Evolutionary conservation across 2,888 invertebrate species (phyloP), one percentile per base, ranked within the genome.

Genomic region (Linyphia triangularis): DNA sequence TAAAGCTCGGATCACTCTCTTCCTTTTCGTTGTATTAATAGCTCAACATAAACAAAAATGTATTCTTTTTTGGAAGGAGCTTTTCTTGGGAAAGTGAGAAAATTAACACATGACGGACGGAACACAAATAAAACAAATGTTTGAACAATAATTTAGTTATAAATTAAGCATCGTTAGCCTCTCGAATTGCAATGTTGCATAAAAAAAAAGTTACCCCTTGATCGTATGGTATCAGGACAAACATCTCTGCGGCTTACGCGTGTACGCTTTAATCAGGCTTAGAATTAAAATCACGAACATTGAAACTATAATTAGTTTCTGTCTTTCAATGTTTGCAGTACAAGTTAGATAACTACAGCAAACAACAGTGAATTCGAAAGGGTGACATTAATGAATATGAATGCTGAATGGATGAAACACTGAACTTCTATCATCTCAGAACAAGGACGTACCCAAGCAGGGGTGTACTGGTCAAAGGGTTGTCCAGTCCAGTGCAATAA

Each of bases 261-360:
- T 51, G 51, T 22, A 79, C 40, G 16, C 19, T 19, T 79, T 86
- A 79, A 79, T 86, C 73, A 86, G 78, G 37, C 51, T 79, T 79
- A 51, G 70, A 86, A 86, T 86, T 79, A 79, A 86, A 86, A 86
- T 86, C 85, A 86, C 85, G 85, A n/a, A n/a, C n/a, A n/a, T n/a
- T n/a, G n/a, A n/a, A n/a, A 61, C 77, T 61, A n/a, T n/a, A 78
- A 72, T 85, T 85, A 79, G 73, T 65, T 24, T 33, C 16, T 63
- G 70, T 65, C 43, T 40, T 28, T n/a, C n/a, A n/a, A n/a, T 86
- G 79, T 86, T 86, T 86, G 79, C 85, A 24, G 37, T 40, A 73
- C 63, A 65, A 73, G 73, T 86, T 86, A 86, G 79, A 63, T 86
- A 86, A 86, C 79, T 72, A 86, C 61, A 79, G 72, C 85, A 86